Evolutionary conservation across 1,140 invertebrate species (phyloP).

Genomic region (Ridgeia piscesae): DNA sequence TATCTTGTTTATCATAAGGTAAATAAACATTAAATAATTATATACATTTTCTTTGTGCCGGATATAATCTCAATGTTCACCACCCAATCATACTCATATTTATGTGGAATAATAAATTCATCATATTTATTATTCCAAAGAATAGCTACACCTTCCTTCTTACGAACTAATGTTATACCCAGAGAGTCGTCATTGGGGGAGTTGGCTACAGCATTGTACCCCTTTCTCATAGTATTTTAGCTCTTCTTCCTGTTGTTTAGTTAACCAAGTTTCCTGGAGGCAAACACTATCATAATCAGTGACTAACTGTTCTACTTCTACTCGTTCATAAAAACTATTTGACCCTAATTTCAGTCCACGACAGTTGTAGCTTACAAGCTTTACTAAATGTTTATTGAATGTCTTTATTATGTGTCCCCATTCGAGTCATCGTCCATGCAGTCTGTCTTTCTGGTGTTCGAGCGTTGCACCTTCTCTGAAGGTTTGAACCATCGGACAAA

Average conservation of each 20-base stretch:
- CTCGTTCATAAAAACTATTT: too few species aligned
- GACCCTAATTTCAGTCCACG: too few species aligned
- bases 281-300: too few species aligned
- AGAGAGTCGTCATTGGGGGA: conserved; percentile 12
- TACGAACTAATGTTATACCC: too few species aligned
- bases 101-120: conserved; percentile 21
- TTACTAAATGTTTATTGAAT: too few species aligned
- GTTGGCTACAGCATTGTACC: background rate
- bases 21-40: conserved; percentile 22
- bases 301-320: too few species aligned
- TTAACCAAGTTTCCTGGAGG: too few species aligned
- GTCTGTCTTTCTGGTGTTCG: background rate
- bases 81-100: conserved; percentile 13
- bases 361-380: too few species aligned
- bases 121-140: conserved; percentile 18
- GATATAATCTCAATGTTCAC: conserved; percentile 6
- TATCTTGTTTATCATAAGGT: conserved; percentile 10
- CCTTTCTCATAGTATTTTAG: background rate
- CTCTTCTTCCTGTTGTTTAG: background rate
- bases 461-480: conserved; percentile 6
- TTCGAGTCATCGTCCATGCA: background rate
- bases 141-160: background rate
- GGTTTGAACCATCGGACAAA: conserved; percentile 7
- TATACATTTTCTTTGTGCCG: conserved; percentile 11
- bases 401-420: too few species aligned